Conservation (phyloP, 2,888 invertebrate species). For the Perizoma flavofasciatum region DNA sequence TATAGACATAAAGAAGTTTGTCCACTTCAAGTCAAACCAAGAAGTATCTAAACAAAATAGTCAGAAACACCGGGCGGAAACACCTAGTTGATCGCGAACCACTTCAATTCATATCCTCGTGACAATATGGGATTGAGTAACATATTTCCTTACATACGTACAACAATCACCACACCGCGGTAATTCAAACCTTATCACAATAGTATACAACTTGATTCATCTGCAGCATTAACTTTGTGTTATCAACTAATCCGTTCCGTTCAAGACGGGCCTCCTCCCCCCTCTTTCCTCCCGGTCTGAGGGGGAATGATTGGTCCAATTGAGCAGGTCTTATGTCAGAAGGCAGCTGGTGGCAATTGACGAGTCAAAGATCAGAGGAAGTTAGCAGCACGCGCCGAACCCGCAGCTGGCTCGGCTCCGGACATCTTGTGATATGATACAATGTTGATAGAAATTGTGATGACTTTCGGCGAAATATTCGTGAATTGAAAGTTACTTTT, state of each 20-base stretch:
- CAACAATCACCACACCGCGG: slow-evolving; percentile 20
- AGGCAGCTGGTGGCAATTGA: slow-evolving; percentile 79
- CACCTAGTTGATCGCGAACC: slow-evolving; percentile 81
- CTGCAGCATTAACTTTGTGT: slow-evolving; percentile 40
- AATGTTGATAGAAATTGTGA: slow-evolving; percentile 42
- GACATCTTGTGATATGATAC: slow-evolving; percentile 49
- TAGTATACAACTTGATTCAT: slow-evolving; percentile 7
- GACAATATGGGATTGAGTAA: slow-evolving; percentile 80
- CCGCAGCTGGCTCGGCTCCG: slow-evolving; percentile 35
- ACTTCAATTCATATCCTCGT: slow-evolving; percentile 81
- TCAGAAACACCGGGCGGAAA: slow-evolving; percentile 76
- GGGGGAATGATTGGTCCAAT: slow-evolving; percentile 58
- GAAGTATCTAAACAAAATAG: slow-evolving; percentile 52
- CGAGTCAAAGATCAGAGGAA: slow-evolving; percentile 83
- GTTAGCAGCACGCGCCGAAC: slow-evolving; percentile 65
- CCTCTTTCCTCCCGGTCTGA: slow-evolving; percentile 34
- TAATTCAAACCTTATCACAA: slow-evolving; percentile 23
- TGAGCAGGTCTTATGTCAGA: slow-evolving; percentile 68
- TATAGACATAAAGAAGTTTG: slow-evolving; percentile 40
- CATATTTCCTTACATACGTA: slow-evolving; percentile 69
- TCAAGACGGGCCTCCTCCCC: slow-evolving; percentile 44
- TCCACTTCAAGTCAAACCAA: slow-evolving; percentile 40
- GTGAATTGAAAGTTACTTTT: slow-evolving; percentile 1
- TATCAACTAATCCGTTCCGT: slow-evolving; percentile 46
- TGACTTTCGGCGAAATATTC: slow-evolving; percentile 29